Evolutionary conservation across 2,888 invertebrate species (phyloP), one percentile per base, ranked within the genome.

Genomic region (Lapara coniferarum): DNA sequence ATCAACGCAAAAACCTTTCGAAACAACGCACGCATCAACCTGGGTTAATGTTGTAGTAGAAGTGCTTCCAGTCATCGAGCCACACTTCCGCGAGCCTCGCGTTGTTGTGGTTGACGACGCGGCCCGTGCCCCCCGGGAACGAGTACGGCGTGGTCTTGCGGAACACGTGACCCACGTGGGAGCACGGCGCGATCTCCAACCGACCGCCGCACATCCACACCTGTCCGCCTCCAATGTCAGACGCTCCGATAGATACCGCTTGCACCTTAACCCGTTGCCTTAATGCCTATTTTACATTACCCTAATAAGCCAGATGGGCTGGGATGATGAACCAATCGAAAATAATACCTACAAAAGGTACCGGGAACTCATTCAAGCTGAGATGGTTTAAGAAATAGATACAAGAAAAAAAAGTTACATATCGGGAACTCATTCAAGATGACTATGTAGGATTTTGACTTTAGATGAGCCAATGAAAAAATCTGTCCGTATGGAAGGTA

Each of bases 21-120:
- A 63, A 63, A 63, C 53, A 51, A 52, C 5, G 14, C n/a, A 14
- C 53, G 37, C 53, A 52, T 53, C 37, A 66, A 98, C 98, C 98
- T 97, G 98, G 98, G 95, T 98, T 98, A 95, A 98, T 98, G 95
- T 97, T 98, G 97, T 98, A 98, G 97, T 98, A 98, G 96, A 99
- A 98, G 91, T 97, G 97, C 96, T 98, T 98, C 97, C 99, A 99
- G 88, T 99, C 98, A 95, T 99, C 99, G 94, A 99, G 96, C 99
- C 99, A 99, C 84, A 99, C 99, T 93, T 99, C 98, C 78, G 98
- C 99, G 85, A 99, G 97, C 82, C 99, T 96, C 89, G 98, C 98
- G 94, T 99, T 98, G 96, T 99, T 99, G 95, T 98, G 98, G 95
- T 99, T 98, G 93, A 99, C 99, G 88, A 99, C 98, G 87, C 97